Percentiles rank a stretch among this genome's conserved stretches.
Conservation (phyloP, 1,140 invertebrate genomes). For the Ostrea edulis region DNA sequence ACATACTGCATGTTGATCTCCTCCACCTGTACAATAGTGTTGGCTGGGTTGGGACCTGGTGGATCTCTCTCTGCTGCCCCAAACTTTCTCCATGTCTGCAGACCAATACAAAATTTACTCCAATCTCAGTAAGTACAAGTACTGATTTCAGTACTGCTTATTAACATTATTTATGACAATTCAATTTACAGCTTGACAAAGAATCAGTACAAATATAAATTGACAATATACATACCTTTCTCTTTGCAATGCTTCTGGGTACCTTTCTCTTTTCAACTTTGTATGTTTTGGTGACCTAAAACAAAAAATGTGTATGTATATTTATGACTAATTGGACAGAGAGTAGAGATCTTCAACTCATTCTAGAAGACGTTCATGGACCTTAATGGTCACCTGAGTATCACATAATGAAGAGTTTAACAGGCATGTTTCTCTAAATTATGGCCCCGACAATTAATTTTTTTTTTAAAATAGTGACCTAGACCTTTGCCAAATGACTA, state of each 20-base stretch:
- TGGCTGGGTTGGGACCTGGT: constrained; percentile 96
- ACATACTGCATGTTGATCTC: constrained; percentile 94
- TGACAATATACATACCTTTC: constrained; percentile 84
- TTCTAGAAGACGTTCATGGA: no score
- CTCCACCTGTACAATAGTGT: constrained; percentile 94
- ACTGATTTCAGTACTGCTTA: neutral
- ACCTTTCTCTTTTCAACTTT: constrained; percentile 95
- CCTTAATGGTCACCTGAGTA: no score
- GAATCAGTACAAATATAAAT: neutral
- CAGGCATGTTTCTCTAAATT: no score
- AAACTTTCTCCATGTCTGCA: constrained; percentile 93
- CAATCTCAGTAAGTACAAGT: neutral
- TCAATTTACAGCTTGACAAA: neutral
- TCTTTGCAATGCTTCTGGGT: constrained; percentile 93
- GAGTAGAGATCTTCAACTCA: no score
- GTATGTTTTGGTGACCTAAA: constrained; percentile 82
- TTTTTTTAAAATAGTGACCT: no score
- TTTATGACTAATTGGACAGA: neutral
- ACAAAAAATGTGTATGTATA: no score
- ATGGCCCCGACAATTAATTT: no score
- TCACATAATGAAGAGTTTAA: no score
- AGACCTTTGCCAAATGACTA: no score
- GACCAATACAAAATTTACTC: neutral
- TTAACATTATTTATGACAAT: neutral
- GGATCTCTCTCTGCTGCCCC: constrained; percentile 93